Evolutionary conservation across 2,888 invertebrate species (phyloP).

Genomic region (Leucozona laternaria): DNA sequence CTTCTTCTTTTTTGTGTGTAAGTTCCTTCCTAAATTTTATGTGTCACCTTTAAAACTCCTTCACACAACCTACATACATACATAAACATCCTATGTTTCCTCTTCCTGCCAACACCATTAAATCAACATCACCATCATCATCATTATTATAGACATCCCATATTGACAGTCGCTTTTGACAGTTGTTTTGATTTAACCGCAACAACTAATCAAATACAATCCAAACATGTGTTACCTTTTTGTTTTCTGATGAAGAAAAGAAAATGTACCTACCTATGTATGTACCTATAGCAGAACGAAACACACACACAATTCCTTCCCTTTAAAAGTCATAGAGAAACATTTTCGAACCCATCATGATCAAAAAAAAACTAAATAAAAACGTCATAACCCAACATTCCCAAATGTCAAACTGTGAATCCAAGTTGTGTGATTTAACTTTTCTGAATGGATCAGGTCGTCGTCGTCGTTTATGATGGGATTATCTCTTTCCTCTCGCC

Average conservation of each 20-base stretch:
- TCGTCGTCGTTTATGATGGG: conserved; percentile 11
- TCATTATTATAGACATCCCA: background rate
- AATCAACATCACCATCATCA: conserved; percentile 19
- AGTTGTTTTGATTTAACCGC: conserved; percentile 65
- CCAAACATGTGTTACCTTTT: conserved; percentile 66
- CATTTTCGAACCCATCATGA: conserved; percentile 21
- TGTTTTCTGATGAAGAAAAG: background rate
- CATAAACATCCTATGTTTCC: background rate
- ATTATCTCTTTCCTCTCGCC: conserved; percentile 24
- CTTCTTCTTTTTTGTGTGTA: background rate
- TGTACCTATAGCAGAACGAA: background rate
- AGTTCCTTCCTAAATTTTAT: background rate
- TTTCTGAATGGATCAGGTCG: conserved; percentile 22
- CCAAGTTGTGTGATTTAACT: conserved; percentile 10
- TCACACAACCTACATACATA: background rate
- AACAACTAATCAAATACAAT: conserved; percentile 71
- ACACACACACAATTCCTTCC: background rate
- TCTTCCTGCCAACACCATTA: conserved; percentile 25
- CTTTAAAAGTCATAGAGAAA: conserved; percentile 27
- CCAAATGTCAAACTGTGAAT: conserved; percentile 68
- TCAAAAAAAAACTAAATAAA: conserved; percentile 60
- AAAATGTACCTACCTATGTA: too few relatives aligned
- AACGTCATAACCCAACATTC: conserved; percentile 71
- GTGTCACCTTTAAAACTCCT: conserved; percentile 36
- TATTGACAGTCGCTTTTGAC: conserved; percentile 30